These are phyloP conservation scores for Stegodyphus mimosarum DNA, from an alignment of 1,140 invertebrate species.

Conservation along the genomic window DNA sequence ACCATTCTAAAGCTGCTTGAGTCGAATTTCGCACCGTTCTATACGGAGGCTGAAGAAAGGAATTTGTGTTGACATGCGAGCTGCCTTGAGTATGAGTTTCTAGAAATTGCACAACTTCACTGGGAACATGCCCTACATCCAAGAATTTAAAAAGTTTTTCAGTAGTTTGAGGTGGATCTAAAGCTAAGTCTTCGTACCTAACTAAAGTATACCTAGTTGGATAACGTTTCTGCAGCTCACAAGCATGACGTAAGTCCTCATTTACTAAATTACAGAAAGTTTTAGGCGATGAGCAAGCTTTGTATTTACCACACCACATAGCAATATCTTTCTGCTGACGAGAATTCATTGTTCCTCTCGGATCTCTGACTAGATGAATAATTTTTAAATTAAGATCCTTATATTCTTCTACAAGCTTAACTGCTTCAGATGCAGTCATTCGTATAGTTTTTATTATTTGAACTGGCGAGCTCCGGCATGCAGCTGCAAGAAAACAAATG, in stretches of 20 bases:
- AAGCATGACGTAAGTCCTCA: constrained; percentile 39
- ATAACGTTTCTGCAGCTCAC: constrained; percentile 43
- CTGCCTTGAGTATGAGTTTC: constrained; percentile 57
- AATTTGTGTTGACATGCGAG: constrained; percentile 27
- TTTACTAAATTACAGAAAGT: constrained; percentile 42
- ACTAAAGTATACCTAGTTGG: constrained; percentile 38
- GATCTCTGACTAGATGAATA: constrained; percentile 62
- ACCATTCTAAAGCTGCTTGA: constrained; percentile 57
- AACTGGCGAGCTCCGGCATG: constrained; percentile 44
- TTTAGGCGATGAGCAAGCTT: constrained; percentile 46
- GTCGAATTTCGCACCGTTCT: constrained; percentile 62
- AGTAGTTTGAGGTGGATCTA: constrained; percentile 51
- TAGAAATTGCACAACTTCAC: constrained; percentile 47
- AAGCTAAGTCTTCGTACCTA: constrained; percentile 61
- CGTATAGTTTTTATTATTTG: constrained; percentile 59
- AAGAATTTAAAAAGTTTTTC: constrained; percentile 59
- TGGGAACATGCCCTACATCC: constrained; percentile 44
- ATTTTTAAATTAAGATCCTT: constrained; percentile 60
- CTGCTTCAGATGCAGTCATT: constrained; percentile 43
- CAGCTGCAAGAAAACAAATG: constrained; percentile 43
- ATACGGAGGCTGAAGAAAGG: constrained; percentile 56
- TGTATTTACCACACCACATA: constrained; percentile 55
- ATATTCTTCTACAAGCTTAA: constrained; percentile 35
- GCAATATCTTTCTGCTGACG: constrained; percentile 58
- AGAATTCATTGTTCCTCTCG: constrained; percentile 63